Conservation (phyloP, 2,113 vertebrate species). For the Alethe diademata region DNA sequence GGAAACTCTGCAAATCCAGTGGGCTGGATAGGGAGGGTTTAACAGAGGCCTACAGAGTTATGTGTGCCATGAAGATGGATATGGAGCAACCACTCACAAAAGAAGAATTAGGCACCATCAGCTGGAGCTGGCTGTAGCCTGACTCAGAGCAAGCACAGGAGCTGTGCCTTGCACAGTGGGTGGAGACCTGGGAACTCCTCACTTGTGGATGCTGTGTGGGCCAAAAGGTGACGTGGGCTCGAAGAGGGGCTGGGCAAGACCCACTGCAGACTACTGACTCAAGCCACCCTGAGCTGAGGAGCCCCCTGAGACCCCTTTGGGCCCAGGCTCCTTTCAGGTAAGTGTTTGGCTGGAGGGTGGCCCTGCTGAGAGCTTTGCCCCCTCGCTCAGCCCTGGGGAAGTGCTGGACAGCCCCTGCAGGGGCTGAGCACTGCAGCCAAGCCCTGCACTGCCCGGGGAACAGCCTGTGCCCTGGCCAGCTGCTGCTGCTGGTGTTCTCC, state of each 20-base stretch:
- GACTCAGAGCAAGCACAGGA: not conserved
- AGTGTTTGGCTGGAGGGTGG: not conserved
- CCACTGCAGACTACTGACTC: not conserved
- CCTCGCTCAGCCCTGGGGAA: accelerated
- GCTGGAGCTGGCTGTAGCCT: not conserved
- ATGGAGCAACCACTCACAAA: not conserved
- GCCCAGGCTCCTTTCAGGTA: not conserved
- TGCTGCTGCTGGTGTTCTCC: not conserved
- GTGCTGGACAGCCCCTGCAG: accelerated
- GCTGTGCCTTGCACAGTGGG: not conserved
- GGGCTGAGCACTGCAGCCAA: not conserved
- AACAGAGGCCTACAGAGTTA: not conserved
- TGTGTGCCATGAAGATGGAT: not conserved
- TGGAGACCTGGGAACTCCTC: not conserved
- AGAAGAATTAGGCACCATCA: not conserved
- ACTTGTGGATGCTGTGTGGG: accelerated
- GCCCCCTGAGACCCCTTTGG: not conserved
- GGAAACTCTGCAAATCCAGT: not conserved
- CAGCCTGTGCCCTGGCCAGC: not conserved
- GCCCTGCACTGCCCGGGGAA: accelerated
- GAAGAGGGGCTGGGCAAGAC: not conserved
- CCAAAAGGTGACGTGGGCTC: not conserved
- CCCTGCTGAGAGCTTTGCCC: not conserved
- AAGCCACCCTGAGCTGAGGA: not conserved
- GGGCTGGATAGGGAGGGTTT: not conserved